phyloP scores from a whole-genome alignment of 2,797 vertebrate genomes.

The Pantherophis vulpinus region DNA sequence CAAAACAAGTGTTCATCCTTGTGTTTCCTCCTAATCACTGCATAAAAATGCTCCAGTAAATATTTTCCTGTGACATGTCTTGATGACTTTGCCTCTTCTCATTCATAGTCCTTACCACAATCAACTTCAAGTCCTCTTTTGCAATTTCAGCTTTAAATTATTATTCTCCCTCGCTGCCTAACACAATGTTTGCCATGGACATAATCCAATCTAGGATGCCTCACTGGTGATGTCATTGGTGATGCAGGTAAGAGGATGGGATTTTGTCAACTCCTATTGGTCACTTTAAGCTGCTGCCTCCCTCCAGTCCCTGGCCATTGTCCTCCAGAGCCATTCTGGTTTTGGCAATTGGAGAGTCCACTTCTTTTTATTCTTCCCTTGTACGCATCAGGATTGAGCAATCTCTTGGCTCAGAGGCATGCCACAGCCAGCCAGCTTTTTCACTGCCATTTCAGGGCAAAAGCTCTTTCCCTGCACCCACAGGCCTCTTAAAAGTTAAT shows the following conservation, averaged over 20 bases:
- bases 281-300: neutral
- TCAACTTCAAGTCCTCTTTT: neutral
- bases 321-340: neutral
- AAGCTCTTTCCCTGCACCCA: neutral
- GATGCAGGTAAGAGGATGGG: neutral
- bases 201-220: neutral
- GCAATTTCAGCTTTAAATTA: neutral
- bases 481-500: neutral
- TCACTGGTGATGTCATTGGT: neutral
- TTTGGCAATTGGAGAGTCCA: neutral
- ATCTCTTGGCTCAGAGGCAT: neutral
- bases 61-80: neutral
- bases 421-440: neutral
- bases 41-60: neutral
- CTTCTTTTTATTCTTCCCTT: neutral
- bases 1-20: conserved; percentile 1
- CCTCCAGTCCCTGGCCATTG: neutral
- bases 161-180: neutral
- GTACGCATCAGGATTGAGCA: neutral
- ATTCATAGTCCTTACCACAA: neutral
- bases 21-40: neutral
- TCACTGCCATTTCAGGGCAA: neutral
- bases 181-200: neutral
- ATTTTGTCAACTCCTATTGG: neutral
- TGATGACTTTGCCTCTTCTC: neutral